Base-by-base conservation (phyloP, 2,888 invertebrate species). In the Chrysolina americana region DNA sequence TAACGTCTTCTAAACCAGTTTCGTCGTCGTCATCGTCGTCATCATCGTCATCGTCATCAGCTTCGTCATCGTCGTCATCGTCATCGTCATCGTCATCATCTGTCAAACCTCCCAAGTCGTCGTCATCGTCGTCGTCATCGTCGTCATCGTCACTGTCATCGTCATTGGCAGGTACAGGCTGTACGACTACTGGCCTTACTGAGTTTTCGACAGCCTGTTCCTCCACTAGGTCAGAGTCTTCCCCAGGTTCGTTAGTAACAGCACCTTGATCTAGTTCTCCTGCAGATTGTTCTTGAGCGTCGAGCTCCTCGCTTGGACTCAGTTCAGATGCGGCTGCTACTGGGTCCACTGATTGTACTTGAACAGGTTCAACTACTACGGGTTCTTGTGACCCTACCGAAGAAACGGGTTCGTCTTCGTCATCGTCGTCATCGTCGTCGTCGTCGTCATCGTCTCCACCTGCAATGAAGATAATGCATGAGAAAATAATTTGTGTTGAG, bases 11-110 rank as follows among this genome's bases (percentile, higher is more conserved):
- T 81, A 93, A 91, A 76, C 92, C 93, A 78, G 91, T 91, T 69
- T 92, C 92, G 71, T 92, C 93, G 74, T 92, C 92, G 56, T 92
- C 92, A 28, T 92, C 92, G 3, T 92, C 92, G 28, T 92, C 92
- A 41, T 93, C 93, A 28, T 92, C 93, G 68, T 93, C 92, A 50
- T 90, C 89, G 59, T 92, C 93, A 70, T 92, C 93, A 64, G 92
- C 91, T 74, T 92, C 93, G 76, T 92, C 92, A 64, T 91, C 90
- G 11, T 91, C 91, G 73, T 91, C 91, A 47, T 89, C 89, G 76
- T 91, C 91, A 28, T 90, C 91, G 56, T 91, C 92, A 65, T 92
- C 92, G 70, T 75, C 77, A 53, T 73, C 77, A 21, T 74, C 74
- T 76, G 72, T 71, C 70, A 76, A 68, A 91, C 91, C 77, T 91